Evolutionary conservation across 2,113 vertebrate species (phyloP).

Genomic region (Trematocara variabile): DNA sequence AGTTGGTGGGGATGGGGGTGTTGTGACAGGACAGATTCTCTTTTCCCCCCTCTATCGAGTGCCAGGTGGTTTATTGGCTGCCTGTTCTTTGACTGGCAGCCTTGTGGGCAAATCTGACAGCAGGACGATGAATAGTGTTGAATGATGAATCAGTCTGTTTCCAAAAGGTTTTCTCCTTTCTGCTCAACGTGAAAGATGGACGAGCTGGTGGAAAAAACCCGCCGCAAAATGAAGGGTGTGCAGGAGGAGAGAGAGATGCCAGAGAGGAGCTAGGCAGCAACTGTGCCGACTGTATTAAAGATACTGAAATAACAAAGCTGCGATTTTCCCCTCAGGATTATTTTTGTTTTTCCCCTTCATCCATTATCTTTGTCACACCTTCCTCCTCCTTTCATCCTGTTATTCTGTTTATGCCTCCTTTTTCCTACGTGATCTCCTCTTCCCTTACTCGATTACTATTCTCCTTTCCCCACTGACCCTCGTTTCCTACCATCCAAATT

Average conservation of each 20-base stretch:
- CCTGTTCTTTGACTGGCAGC: constrained; percentile 26
- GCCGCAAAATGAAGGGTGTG: neutral
- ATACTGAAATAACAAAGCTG: constrained; percentile 1
- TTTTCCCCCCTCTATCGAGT: neutral
- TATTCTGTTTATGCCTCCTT: neutral
- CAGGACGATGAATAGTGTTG: constrained; percentile 9
- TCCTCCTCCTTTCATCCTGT: neutral
- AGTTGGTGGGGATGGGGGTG: neutral
- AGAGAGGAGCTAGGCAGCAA: neutral
- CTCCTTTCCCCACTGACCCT: neutral
- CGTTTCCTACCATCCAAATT: neutral
- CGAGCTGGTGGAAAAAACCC: neutral
- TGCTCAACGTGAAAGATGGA: neutral
- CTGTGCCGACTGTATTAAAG: neutral
- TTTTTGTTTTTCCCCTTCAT: neutral
- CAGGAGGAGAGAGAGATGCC: neutral
- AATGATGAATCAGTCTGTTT: constrained; percentile 39
- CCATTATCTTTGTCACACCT: neutral
- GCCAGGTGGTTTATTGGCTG: constrained; percentile 25
- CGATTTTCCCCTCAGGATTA: neutral
- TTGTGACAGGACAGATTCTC: neutral
- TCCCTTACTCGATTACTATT: neutral
- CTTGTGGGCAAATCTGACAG: constrained; percentile 47
- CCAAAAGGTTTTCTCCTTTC: neutral
- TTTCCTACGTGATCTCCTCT: neutral